phyloP scores from a whole-genome alignment of 2,113 vertebrate genomes.

The Sylvilagus bachmani region DNA sequence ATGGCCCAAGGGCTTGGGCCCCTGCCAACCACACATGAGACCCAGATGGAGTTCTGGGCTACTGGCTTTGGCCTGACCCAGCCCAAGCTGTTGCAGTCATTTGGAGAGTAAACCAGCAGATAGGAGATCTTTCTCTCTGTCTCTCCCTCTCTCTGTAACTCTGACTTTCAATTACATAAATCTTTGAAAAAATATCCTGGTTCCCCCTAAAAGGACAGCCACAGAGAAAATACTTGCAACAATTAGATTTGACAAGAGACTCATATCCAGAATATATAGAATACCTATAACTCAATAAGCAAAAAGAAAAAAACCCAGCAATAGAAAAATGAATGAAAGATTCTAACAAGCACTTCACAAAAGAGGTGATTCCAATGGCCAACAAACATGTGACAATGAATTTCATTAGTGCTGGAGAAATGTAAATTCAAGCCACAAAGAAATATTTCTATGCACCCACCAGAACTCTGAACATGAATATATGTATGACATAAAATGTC shows the following conservation, averaged over 20 bases:
- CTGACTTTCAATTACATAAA: neutral
- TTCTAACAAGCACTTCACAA: slow-evolving; percentile 33
- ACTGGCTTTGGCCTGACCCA: no score
- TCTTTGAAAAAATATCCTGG: neutral
- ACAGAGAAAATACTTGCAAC: slow-evolving; percentile 29
- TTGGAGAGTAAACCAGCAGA: no score
- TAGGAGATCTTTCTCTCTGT: no score
- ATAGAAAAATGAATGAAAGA: neutral
- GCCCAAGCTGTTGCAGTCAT: no score
- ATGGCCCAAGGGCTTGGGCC: no score
- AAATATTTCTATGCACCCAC: neutral
- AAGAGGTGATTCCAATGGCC: slow-evolving; percentile 14
- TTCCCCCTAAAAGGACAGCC: neutral
- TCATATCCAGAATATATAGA: slow-evolving; percentile 5
- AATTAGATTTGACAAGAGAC: slow-evolving; percentile 31
- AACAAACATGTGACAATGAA: neutral
- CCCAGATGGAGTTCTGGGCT: no score
- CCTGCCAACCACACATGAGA: no score
- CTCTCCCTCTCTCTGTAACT: no score
- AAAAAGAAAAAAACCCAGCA: neutral
- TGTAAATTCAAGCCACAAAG: slow-evolving; percentile 25
- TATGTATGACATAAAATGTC: neutral
- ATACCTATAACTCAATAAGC: slow-evolving; percentile 9
- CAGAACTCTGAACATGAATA: neutral
- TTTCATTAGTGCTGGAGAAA: slow-evolving; percentile 26